phyloP scores from a whole-genome alignment of 2,888 invertebrate genomes.

The Brachyptera putata region DNA sequence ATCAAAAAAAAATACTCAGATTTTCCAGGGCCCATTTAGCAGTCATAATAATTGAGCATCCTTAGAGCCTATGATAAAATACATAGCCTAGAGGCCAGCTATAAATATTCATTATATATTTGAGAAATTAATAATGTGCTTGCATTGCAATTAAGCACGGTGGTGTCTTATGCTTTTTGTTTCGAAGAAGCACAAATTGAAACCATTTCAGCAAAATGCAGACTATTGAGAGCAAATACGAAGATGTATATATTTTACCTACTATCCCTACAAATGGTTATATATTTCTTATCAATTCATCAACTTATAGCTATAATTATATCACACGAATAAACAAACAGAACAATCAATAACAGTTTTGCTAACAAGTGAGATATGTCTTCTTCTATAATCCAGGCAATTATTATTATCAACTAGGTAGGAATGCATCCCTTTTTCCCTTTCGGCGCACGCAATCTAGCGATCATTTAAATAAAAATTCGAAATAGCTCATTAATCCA shows the following conservation, averaged over 20 bases:
- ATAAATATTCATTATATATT: slow-evolving; percentile 2
- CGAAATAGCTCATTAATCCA: neutral
- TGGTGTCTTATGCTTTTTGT: neutral
- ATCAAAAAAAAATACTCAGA: slow-evolving; percentile 8
- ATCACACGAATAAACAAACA: slow-evolving; percentile 35
- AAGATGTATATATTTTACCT: slow-evolving; percentile 11
- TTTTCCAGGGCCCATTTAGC: slow-evolving; percentile 9
- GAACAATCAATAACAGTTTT: slow-evolving; percentile 34
- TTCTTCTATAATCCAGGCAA: slow-evolving; percentile 33
- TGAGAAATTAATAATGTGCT: neutral
- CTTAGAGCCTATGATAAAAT: slow-evolving; percentile 1
- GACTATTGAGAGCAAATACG: slow-evolving; percentile 13
- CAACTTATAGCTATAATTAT: slow-evolving; percentile 35
- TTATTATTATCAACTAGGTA: slow-evolving; percentile 27
- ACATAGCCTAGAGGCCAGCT: too few species aligned
- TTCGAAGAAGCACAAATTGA: neutral
- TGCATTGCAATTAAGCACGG: neutral
- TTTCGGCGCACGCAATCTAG: slow-evolving; percentile 7
- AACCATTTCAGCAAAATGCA: slow-evolving; percentile 1
- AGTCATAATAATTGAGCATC: slow-evolving; percentile 16
- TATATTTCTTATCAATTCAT: slow-evolving; percentile 28
- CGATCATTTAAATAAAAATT: neutral
- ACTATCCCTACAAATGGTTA: slow-evolving; percentile 18
- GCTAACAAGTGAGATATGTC: slow-evolving; percentile 35
- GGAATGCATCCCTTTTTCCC: slow-evolving; percentile 32